A percentile compares a stretch with the other conserved stretches of the same genome.
These are phyloP conservation scores for Trididemnum clinides DNA, from an alignment of 23 tunicate genomes.

Conservation along the genomic window DNA sequence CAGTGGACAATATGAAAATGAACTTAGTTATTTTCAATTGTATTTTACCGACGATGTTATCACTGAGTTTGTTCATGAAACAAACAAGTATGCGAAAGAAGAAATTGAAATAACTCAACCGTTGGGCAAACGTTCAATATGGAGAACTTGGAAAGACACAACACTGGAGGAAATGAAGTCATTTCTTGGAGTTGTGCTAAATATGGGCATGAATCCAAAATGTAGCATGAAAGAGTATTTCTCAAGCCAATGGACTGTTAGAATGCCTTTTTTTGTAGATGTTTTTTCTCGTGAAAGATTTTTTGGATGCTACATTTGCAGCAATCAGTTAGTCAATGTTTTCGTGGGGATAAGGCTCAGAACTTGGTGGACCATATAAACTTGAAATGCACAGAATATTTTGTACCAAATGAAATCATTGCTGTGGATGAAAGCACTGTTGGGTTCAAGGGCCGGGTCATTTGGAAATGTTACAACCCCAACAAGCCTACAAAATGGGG, in stretches of 20 bases:
- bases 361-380: constrained; percentile 20
- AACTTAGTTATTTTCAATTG: no score
- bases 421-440: constrained; percentile 24
- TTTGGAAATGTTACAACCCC: constrained; percentile 35
- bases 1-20: no score
- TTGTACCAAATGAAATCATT: constrained; percentile 39
- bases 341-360: constrained; percentile 22
- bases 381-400: constrained; percentile 5
- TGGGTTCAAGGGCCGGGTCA: constrained; percentile 26
- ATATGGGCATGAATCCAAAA: constrained; percentile 25
- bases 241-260: not conserved
- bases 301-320: constrained; percentile 30
- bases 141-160: constrained; percentile 12
- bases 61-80: constrained; percentile 2
- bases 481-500: constrained; percentile 39
- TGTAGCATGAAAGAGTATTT: not conserved
- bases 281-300: constrained; percentile 16
- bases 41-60: no score
- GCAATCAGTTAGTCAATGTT: not conserved
- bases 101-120: constrained; percentile 24
- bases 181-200: constrained; percentile 25
- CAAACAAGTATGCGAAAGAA: constrained; percentile 27
- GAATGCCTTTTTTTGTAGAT: constrained; percentile 34
- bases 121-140: constrained; percentile 2
- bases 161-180: constrained; percentile 29